These are phyloP conservation scores for Umimayanthus kanabou DNA, from an alignment of 92 coral and sea anemone genomes.

Conservation along the genomic window DNA sequence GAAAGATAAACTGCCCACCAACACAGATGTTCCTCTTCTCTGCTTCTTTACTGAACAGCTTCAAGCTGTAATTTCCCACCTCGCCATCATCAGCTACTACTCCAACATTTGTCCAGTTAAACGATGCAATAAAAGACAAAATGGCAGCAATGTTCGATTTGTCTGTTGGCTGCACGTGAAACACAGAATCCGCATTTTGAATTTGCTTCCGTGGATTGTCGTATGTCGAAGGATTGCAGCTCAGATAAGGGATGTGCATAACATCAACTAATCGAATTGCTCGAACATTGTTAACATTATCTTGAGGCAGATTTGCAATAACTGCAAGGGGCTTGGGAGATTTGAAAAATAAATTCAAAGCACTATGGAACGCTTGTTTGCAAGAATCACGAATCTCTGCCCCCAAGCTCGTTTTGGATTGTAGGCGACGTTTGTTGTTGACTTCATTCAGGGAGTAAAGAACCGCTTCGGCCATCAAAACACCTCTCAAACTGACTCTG, in stretches of 20 bases:
- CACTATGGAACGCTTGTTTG: background rate
- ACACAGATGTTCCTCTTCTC: slow-evolving; percentile 55
- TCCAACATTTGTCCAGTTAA: slow-evolving; percentile 85
- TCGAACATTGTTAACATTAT: slow-evolving; percentile 2
- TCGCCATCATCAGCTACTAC: slow-evolving; percentile 62
- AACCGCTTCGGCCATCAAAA: slow-evolving; percentile 66
- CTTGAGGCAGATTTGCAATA: slow-evolving; percentile 56
- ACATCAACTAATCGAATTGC: slow-evolving; percentile 51
- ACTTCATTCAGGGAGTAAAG: slow-evolving; percentile 54
- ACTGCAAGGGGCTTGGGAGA: slow-evolving; percentile 47
- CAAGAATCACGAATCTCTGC: slow-evolving; percentile 50
- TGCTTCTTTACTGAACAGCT: slow-evolving; percentile 58
- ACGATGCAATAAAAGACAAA: slow-evolving; percentile 62
- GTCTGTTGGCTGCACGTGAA: slow-evolving; percentile 68
- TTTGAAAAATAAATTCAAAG: background rate
- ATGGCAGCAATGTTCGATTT: slow-evolving; percentile 70
- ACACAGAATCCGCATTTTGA: slow-evolving; percentile 44
- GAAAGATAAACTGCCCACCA: slow-evolving; percentile 57
- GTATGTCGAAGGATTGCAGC: slow-evolving; percentile 73
- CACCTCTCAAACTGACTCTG: slow-evolving; percentile 39
- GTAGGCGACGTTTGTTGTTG: slow-evolving; percentile 29
- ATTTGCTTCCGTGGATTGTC: slow-evolving; percentile 28
- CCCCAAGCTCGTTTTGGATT: slow-evolving; percentile 41
- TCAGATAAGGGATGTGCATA: slow-evolving; percentile 61
- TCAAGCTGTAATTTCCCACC: slow-evolving; percentile 41